Evolutionary conservation across 2,888 invertebrate species (phyloP), one percentile per base, ranked within the genome.

Genomic region (Leptinotarsa haldemani): DNA sequence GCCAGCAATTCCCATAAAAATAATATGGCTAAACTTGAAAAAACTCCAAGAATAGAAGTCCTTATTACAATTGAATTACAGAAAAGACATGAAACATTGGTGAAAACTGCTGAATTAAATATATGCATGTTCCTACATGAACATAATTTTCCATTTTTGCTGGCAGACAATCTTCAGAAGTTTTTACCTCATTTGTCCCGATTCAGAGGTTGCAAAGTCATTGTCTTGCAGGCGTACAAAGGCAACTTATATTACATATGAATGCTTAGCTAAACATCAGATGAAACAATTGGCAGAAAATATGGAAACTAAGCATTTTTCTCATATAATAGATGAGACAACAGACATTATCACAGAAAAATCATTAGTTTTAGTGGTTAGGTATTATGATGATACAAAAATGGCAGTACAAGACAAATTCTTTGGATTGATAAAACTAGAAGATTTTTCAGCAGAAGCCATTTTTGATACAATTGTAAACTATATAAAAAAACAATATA

Each of bases 321-420:
- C 71, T 15, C 56, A 65, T n/a, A 74, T 69, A 48, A 69, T 74
- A 22, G 74, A 74, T 47, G 74, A 71, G 20, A 64, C 64, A 12
- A 30, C 64, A 30, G 64, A 64, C 16, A 64, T 64, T 16, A 7
- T 20, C 16, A 71, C 71, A 22, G 46, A 68, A 46, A 74, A 74
- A 56, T 69, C 65, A 18, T 22, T 74, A 52, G 68, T 56, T 16
- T n/a, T 74, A 69, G 69, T 74, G n/a, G 71, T 71, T 63, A 3
- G 71, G 12, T 74, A 71, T 71, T 71, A 71, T 71, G 50, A 71
- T 71, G 74, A 74, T 30, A 40, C 5, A 46, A 40, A 25, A 12
- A 63, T 22, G 15, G 25, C 4, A 68, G 71, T 72, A 63, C 15
- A 25, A 50, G 68, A 72, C 12, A 25, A n/a, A 20, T 72, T 72